These are phyloP conservation scores for Bujurquina vittata DNA, from an alignment of 2,113 vertebrate species.

Conservation along the genomic window DNA sequence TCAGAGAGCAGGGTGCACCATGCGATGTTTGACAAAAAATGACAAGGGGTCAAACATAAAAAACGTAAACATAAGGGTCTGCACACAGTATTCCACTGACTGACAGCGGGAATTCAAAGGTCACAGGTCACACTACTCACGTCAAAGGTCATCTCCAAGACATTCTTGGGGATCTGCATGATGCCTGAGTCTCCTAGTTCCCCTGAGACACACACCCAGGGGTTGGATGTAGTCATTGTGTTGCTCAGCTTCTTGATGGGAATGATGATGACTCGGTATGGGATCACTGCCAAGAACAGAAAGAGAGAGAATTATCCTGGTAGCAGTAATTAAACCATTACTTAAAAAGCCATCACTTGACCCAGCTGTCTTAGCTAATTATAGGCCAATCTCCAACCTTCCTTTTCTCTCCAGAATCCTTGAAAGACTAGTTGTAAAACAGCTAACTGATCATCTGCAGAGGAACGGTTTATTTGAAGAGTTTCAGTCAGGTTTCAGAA, in stretches of 20 bases:
- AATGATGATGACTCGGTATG: constrained; percentile 91
- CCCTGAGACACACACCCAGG: constrained; percentile 94
- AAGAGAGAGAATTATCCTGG: no score
- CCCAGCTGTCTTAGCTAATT: no score
- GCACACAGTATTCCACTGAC: not conserved
- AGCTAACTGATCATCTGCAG: no score
- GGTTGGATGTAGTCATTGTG: constrained; percentile 93
- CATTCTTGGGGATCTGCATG: constrained; percentile 94
- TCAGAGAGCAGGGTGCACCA: not conserved
- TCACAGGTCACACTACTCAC: constrained; percentile 77
- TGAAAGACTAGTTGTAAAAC: no score
- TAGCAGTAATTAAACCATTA: no score
- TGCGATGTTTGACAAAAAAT: not conserved
- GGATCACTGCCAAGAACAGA: constrained; percentile 84
- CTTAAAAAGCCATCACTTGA: no score
- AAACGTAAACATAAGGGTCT: not conserved
- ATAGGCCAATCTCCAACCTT: no score
- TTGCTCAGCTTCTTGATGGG: constrained; percentile 95
- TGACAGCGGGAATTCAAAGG: constrained; percentile 22
- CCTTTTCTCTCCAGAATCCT: no score
- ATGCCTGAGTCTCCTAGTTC: constrained; percentile 90
- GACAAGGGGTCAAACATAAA: not conserved
- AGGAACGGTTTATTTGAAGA: no score
- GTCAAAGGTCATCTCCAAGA: constrained; percentile 94
- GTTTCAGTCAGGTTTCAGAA: no score